Conservation (phyloP, 2,888 invertebrate species). For the Watsonalla binaria region DNA sequence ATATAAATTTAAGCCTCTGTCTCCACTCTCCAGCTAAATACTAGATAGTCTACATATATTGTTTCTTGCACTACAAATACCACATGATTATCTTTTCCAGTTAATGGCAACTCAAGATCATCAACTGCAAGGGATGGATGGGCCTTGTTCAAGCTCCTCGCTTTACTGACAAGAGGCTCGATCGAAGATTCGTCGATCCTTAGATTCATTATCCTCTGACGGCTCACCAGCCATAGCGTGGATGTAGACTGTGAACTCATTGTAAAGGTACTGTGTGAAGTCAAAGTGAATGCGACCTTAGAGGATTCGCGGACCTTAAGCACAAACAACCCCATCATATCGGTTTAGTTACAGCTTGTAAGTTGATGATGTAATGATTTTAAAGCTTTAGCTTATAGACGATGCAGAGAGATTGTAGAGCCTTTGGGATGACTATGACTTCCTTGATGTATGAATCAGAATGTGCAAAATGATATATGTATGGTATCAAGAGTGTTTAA, state of each 20-base stretch:
- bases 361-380: conserved; percentile 1
- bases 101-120: conserved; percentile 56
- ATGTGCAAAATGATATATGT: too few relatives aligned
- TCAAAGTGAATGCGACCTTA: background rate
- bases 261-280: conserved; percentile 1
- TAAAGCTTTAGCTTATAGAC: conserved; percentile 9
- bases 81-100: conserved; percentile 32
- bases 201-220: conserved; percentile 65
- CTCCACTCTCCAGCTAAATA: too few relatives aligned
- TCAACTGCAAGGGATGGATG: conserved; percentile 67
- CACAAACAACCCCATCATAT: conserved; percentile 4
- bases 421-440: background rate
- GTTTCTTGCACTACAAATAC: background rate
- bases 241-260: conserved; percentile 45
- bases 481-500: too few relatives aligned
- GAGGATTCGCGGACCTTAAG: background rate
- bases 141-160: conserved; percentile 69
- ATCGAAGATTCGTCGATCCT: conserved; percentile 47
- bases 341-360: background rate
- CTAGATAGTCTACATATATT: background rate
- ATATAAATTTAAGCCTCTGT: too few relatives aligned
- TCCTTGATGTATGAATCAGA: too few relatives aligned
- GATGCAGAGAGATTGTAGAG: background rate
- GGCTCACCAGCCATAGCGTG: conserved; percentile 66
- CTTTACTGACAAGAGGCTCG: conserved; percentile 70